phyloP scores from a whole-genome alignment of 2,113 vertebrate genomes.

The Sigmodon hispidus region DNA sequence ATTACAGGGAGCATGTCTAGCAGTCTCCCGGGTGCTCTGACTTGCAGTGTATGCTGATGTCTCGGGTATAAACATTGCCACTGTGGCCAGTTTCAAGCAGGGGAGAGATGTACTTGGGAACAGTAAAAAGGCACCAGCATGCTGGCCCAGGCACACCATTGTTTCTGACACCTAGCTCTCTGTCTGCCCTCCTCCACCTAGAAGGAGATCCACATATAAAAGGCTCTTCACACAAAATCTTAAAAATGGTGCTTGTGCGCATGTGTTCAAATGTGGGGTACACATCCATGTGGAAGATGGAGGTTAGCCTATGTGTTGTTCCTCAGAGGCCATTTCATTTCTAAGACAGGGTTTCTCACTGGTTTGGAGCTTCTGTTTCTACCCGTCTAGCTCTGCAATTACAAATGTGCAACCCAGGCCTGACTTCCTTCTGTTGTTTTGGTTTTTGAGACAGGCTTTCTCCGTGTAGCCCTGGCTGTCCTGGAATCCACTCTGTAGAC shows the following conservation, averaged over 20 bases:
- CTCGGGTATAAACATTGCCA: background rate
- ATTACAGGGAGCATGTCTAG: background rate
- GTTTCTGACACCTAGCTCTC: background rate
- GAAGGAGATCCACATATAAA: background rate
- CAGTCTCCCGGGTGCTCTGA: background rate
- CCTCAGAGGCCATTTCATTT: background rate
- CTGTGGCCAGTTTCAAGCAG: background rate
- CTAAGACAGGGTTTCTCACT: background rate
- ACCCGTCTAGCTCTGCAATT: background rate
- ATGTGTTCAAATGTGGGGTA: background rate
- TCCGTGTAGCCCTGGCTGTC: background rate
- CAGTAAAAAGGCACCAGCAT: background rate
- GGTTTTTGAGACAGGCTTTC: background rate
- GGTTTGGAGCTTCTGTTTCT: background rate
- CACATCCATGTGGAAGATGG: background rate
- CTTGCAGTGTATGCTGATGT: background rate
- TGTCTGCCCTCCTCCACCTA: background rate
- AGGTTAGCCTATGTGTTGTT: background rate
- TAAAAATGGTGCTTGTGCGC: background rate
- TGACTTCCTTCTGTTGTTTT: background rate
- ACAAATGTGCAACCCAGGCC: background rate
- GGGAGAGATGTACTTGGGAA: background rate
- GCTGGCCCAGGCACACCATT: accelerated
- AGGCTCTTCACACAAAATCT: background rate
- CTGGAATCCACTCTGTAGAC: background rate